Evolutionary conservation across 2,888 invertebrate species (phyloP).

Genomic region (Agrotis ipsilon): DNA sequence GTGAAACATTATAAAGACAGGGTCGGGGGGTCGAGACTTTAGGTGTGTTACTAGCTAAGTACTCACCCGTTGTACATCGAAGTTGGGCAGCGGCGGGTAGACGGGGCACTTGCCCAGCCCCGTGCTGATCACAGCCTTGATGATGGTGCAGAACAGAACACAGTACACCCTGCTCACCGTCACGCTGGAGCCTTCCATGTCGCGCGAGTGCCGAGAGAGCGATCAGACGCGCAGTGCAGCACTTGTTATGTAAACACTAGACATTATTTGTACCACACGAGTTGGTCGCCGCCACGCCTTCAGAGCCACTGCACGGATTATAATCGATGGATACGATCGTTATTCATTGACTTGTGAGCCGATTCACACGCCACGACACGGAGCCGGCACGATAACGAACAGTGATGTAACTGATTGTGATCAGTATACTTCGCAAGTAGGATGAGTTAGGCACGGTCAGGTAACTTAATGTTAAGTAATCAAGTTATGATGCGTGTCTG

Average conservation of each 20-base stretch:
- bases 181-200: slow-evolving; percentile 83
- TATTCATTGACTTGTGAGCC: slow-evolving; percentile 34
- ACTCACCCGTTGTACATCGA: slow-evolving; percentile 93
- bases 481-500: slow-evolving; percentile 59
- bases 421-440: slow-evolving; percentile 34
- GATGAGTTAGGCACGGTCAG: slow-evolving; percentile 48
- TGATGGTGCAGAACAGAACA: slow-evolving; percentile 73
- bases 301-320: slow-evolving; percentile 55
- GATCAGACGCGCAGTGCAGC: slow-evolving; percentile 44
- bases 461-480: slow-evolving; percentile 31
- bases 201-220: slow-evolving; percentile 56
- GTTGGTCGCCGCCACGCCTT: slow-evolving; percentile 47
- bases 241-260: slow-evolving; percentile 69
- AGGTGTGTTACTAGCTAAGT: no score
- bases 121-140: slow-evolving; percentile 78
- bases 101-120: slow-evolving; percentile 94
- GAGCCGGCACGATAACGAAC: slow-evolving; percentile 27
- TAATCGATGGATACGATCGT: slow-evolving; percentile 37
- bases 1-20: no score
- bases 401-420: slow-evolving; percentile 17
- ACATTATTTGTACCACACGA: slow-evolving; percentile 71
- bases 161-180: slow-evolving; percentile 71
- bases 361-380: slow-evolving; percentile 39
- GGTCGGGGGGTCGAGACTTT: no score
- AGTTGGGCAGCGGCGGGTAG: slow-evolving; percentile 92